Evolutionary conservation across 2,113 vertebrate genomes (phyloP).

Genomic region (Sinocyclocheilus anophthalmus): DNA sequence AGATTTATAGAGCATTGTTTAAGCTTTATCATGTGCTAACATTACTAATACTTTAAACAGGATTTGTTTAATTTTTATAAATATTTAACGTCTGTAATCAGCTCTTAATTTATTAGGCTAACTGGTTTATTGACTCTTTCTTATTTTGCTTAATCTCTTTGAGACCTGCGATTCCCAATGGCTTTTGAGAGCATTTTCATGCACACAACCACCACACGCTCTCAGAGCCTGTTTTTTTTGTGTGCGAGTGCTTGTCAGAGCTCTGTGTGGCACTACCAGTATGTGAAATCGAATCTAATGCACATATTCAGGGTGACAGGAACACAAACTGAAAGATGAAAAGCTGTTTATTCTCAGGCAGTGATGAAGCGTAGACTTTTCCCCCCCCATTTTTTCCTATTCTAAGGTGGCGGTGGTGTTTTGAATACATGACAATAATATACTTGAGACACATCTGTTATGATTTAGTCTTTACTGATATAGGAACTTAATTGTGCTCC

Average conservation of each 20-base stretch:
- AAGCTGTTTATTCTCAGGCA: neutral
- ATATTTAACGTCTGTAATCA: neutral
- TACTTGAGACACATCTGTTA: no score
- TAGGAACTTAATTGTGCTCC: no score
- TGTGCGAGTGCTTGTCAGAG: neutral
- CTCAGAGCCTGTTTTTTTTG: neutral
- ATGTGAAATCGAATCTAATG: constrained; percentile 9
- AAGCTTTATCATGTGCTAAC: constrained; percentile 10
- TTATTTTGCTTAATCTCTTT: constrained; percentile 18
- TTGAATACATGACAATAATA: neutral
- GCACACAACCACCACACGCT: neutral
- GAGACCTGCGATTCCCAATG: neutral
- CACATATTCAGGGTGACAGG: constrained; percentile 7
- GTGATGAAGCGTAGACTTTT: no score
- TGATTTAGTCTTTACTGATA: no score
- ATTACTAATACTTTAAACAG: constrained; percentile 9
- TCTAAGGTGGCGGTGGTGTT: no score
- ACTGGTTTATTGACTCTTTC: constrained; percentile 3
- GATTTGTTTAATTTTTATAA: constrained; percentile 25
- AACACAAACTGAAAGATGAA: neutral
- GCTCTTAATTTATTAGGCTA: neutral
- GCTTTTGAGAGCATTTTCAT: neutral
- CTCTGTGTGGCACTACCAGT: neutral
- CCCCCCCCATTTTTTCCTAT: no score
- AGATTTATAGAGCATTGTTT: constrained; percentile 19